These are phyloP conservation scores for Busseola fusca DNA, from an alignment of 2,888 invertebrate species.

Conservation along the genomic window DNA sequence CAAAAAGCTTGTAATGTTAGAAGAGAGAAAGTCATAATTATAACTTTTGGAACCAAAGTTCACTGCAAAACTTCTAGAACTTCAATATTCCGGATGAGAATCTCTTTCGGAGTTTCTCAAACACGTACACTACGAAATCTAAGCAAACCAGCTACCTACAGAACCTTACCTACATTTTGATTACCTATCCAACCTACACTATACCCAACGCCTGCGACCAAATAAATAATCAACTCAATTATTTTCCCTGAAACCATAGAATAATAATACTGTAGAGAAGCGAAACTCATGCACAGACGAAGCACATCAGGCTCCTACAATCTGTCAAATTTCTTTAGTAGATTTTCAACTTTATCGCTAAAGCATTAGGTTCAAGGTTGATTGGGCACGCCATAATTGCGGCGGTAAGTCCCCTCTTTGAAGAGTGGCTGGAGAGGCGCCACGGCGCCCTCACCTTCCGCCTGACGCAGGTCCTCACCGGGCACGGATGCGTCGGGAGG, in stretches of 20 bases:
- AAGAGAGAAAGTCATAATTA: background rate
- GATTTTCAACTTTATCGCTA: too few relatives aligned
- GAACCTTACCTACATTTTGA: conserved; percentile 33
- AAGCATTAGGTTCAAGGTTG: too few relatives aligned
- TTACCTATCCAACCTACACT: conserved; percentile 34
- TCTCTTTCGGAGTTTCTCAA: conserved; percentile 14
- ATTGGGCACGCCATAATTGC: too few relatives aligned
- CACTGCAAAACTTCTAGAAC: conserved; percentile 9
- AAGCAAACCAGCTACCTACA: conserved; percentile 21
- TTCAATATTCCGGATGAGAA: conserved; percentile 7
- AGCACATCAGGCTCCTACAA: too few relatives aligned
- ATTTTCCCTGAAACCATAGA: conserved; percentile 43
- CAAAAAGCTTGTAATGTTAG: background rate
- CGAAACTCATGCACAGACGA: background rate
- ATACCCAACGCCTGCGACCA: conserved; percentile 17
- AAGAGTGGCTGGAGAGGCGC: too few relatives aligned
- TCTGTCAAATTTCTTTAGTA: too few relatives aligned
- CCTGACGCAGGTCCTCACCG: too few relatives aligned
- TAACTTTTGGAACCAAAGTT: conserved; percentile 15
- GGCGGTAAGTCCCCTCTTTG: too few relatives aligned
- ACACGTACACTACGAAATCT: conserved; percentile 11
- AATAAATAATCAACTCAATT: conserved; percentile 57
- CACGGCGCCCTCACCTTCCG: too few relatives aligned
- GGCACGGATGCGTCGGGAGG: too few relatives aligned
- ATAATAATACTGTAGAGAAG: conserved; percentile 13